A percentile compares a stretch with the other conserved stretches of the same genome.
Conservation (phyloP, 2,888 invertebrate genomes). For the Pyrrhosoma nymphula region DNA sequence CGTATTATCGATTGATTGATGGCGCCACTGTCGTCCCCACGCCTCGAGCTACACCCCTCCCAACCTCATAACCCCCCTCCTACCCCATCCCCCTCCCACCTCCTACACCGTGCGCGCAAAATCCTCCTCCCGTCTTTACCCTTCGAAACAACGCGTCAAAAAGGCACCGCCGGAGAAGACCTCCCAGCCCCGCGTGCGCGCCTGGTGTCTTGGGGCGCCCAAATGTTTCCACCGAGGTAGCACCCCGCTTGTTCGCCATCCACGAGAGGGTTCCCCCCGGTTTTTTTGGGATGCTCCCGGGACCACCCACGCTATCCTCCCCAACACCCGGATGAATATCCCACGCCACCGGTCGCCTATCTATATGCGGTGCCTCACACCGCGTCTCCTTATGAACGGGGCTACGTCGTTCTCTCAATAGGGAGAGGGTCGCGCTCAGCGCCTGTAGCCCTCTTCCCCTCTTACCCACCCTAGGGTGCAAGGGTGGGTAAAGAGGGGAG, state of each 20-base stretch:
- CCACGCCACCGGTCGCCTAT: background rate
- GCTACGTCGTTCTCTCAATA: background rate
- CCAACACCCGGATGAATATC: too few relatives aligned
- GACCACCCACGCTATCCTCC: background rate
- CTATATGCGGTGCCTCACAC: background rate
- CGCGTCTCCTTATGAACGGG: background rate
- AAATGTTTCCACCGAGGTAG: slow-evolving; percentile 61
- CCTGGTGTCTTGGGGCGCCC: slow-evolving; percentile 57
- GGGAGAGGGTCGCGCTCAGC: background rate
- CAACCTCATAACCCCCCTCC: background rate
- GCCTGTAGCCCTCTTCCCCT: background rate
- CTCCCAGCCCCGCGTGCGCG: background rate
- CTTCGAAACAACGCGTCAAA: background rate
- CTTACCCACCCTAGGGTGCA: background rate
- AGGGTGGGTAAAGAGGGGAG: background rate
- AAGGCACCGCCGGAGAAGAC: background rate
- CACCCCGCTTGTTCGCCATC: background rate
- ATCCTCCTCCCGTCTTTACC: background rate
- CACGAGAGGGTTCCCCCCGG: background rate
- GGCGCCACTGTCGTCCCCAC: background rate
- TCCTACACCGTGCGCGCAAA: background rate
- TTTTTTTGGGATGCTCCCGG: slow-evolving; percentile 49
- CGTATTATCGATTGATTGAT: slow-evolving; percentile 65
- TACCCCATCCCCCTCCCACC: background rate
- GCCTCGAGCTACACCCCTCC: background rate